Evolutionary conservation across 2,113 vertebrate genomes (phyloP), one percentile per base, ranked within the genome.

Genomic region (Sinocyclocheilus grahami): DNA sequence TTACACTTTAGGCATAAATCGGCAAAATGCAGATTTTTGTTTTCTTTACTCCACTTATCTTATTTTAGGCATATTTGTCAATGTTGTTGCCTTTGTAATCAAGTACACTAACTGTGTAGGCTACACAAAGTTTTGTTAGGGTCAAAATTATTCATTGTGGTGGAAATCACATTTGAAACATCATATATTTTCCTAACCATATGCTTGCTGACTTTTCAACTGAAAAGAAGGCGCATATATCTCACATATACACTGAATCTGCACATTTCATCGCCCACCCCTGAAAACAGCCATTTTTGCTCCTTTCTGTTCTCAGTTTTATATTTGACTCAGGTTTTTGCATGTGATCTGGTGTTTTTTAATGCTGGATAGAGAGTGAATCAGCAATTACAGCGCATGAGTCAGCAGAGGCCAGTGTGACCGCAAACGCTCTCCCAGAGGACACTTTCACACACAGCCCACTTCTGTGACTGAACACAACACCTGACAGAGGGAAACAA

Each of bases 401-500:
- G 24, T 82, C 85, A 82, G 85, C 85, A 67, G 62, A 86, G n/a
- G 22, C 79, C 85, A 69, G 58, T 46, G 65, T 46, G 77, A 63
- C 22, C 6, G 22, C 71, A 67, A 39, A 75, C 69, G 33, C 24
- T 72, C 67, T 42, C 42, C 10, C 18, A 71, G 42, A 71, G 80
- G 63, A 37, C 37, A 55, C 37, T 22, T 55, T 42, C n/a, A 69
- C 84, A 85, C 85, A 86, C 78, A 81, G 18, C 77, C 77, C 63
- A 71, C 85, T 88, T 87, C 89, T 85, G 84, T 46, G 79, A 63
- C 7, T 53, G 24, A 16, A 58, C 78, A 83, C 65, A 75, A 55
- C 78, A 85, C 77, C 69, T 85, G 55, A 62, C 86, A 85, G 83
- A 86, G 86, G 82, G 79, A 84, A 11, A 37, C 63, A 90, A 67